phyloP scores from a whole-genome alignment of 1,140 invertebrate genomes.

The Nasonia giraulti region DNA sequence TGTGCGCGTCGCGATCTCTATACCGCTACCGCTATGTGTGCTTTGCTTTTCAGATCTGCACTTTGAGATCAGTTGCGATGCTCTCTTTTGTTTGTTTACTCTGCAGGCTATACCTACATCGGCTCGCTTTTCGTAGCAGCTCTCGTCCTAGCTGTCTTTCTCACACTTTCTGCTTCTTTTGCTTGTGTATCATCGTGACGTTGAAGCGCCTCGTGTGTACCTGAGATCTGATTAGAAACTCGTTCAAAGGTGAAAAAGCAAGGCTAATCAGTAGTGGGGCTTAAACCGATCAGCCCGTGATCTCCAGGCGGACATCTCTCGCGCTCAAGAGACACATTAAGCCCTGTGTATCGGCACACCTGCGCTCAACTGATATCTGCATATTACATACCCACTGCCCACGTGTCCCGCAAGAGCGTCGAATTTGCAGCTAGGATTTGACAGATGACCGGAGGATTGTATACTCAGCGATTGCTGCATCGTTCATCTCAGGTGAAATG shows the following conservation, averaged over 20 bases:
- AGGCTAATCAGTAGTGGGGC: no score
- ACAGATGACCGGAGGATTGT: conserved; percentile 16
- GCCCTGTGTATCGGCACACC: neutral
- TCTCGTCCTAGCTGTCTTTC: neutral
- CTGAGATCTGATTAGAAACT: neutral
- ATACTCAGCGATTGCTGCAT: conserved; percentile 3
- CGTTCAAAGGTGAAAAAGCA: neutral
- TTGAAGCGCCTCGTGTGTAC: neutral
- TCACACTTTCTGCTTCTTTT: neutral
- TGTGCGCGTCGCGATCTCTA: neutral
- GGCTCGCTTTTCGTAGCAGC: neutral
- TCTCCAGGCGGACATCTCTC: conserved; percentile 48
- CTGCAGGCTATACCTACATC: conserved; percentile 8
- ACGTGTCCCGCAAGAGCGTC: neutral
- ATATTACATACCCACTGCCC: conserved; percentile 19
- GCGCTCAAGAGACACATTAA: neutral
- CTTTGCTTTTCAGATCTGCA: conserved; percentile 3
- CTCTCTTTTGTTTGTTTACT: conserved; percentile 41
- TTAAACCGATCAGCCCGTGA: neutral
- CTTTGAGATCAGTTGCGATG: conserved; percentile 43
- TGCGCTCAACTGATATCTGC: neutral
- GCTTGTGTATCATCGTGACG: no score
- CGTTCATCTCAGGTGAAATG: conserved; percentile 26
- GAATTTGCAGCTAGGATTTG: conserved; percentile 10
- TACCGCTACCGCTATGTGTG: neutral